These are phyloP conservation scores for Sinocyclocheilus grahami DNA, from an alignment of 2,113 vertebrate species.

Conservation along the genomic window DNA sequence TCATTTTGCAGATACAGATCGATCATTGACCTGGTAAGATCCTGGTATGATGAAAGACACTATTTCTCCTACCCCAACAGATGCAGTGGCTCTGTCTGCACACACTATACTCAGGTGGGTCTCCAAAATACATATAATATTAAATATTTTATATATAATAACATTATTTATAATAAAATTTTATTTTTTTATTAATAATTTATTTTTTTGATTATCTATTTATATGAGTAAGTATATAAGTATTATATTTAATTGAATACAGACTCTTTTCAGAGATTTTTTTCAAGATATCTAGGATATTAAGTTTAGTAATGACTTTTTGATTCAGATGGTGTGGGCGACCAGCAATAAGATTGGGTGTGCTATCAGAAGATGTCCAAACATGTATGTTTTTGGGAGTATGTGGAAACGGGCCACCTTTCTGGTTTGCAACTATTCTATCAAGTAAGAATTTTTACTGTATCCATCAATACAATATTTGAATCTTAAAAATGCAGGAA, in stretches of 20 bases:
- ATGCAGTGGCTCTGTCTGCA: conserved; percentile 82
- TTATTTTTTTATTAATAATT: too few relatives aligned
- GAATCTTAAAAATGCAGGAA: neutral
- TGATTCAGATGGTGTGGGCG: conserved; percentile 91
- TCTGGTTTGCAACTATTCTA: conserved; percentile 91
- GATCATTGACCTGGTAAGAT: conserved; percentile 79
- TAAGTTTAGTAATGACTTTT: neutral
- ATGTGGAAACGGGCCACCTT: conserved; percentile 79
- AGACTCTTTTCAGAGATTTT: neutral
- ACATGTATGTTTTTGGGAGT: conserved; percentile 81
- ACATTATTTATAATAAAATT: neutral
- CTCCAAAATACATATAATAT: neutral
- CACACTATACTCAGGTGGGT: conserved; percentile 88
- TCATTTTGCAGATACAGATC: conserved; percentile 76
- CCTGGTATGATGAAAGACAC: conserved; percentile 84
- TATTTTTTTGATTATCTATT: neutral
- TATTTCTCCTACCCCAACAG: conserved; percentile 83
- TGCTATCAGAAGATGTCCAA: conserved; percentile 79
- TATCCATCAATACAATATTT: neutral
- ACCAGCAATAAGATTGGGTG: conserved; percentile 86
- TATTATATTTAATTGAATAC: too few relatives aligned
- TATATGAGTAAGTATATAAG: neutral
- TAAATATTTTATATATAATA: neutral
- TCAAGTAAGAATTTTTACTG: conserved; percentile 81
- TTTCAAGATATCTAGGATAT: neutral